phyloP scores from a whole-genome alignment of 2,113 vertebrate species.

The Daboia siamensis region DNA sequence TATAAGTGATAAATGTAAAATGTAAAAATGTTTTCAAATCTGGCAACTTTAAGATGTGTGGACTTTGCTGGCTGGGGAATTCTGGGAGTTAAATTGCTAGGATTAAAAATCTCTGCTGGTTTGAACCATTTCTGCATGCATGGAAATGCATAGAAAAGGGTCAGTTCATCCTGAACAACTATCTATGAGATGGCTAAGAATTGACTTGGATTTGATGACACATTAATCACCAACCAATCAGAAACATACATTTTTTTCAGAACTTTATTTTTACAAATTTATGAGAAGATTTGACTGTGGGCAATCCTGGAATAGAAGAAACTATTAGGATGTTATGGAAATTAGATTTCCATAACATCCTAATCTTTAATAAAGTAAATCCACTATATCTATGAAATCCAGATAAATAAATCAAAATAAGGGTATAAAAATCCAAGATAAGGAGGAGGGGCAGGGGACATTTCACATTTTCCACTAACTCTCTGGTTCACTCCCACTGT shows the following conservation, averaged over 20 bases:
- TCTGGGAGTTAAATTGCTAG: not conserved
- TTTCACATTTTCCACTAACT: not conserved
- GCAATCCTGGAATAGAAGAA: not conserved
- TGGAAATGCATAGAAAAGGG: not conserved
- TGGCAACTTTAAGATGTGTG: not conserved
- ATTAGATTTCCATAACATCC: not conserved
- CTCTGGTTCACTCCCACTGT: not conserved
- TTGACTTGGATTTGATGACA: not conserved
- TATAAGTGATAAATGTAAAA: not conserved
- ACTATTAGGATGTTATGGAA: not conserved
- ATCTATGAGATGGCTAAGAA: not conserved
- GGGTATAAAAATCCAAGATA: not conserved
- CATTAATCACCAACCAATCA: not conserved
- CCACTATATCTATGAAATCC: not conserved
- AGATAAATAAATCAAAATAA: constrained; percentile 1
- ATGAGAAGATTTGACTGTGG: not conserved
- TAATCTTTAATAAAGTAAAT: not conserved
- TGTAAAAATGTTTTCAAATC: not conserved
- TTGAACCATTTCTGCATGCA: not conserved
- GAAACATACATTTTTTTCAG: not conserved
- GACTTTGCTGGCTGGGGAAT: not conserved
- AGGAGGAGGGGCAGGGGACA: not conserved
- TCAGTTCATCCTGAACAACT: not conserved
- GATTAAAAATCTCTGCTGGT: not conserved
- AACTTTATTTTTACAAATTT: not conserved